These are phyloP conservation scores for Botrylloides violaceus DNA, from an alignment of 23 tunicate genomes.

Conservation along the genomic window DNA sequence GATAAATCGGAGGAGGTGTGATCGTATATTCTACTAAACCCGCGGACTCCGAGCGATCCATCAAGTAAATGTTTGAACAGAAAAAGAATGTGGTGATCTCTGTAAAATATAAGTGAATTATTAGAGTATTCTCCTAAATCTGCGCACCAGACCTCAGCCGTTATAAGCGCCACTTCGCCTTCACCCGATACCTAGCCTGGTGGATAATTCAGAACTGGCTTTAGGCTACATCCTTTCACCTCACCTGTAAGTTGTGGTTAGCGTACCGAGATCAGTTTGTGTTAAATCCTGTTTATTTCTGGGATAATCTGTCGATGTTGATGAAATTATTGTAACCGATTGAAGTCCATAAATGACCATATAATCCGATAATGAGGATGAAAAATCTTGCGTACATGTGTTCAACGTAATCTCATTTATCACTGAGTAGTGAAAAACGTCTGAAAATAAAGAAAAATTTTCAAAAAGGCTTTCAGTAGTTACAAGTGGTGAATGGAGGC, in stretches of 20 bases:
- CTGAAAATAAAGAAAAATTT: constrained; percentile 1
- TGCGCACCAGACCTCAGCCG: too few species aligned
- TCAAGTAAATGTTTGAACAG: constrained; percentile 10
- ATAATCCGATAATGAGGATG: constrained; percentile 1
- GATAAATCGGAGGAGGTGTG: background rate
- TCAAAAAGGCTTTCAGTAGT: too few species aligned
- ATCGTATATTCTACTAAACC: background rate
- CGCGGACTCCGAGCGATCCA: constrained; percentile 3
- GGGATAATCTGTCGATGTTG: constrained; percentile 23
- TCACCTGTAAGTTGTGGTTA: constrained; percentile 14
- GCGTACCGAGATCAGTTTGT: constrained; percentile 9
- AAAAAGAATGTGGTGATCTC: constrained; percentile 10
- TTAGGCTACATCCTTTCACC: too few species aligned
- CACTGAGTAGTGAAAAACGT: constrained; percentile 4
- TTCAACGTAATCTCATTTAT: constrained; percentile 9
- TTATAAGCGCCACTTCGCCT: too few species aligned
- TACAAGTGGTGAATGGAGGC: too few species aligned
- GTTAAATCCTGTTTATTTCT: background rate
- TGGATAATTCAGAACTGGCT: too few species aligned
- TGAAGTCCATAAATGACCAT: constrained; percentile 21
- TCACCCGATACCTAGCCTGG: too few species aligned
- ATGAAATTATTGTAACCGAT: constrained; percentile 9
- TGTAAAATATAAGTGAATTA: background rate
- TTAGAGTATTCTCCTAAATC: too few species aligned
- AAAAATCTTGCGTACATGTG: constrained; percentile 11